Conservation (phyloP, 2,888 invertebrate genomes). For the Atethmia centrago region DNA sequence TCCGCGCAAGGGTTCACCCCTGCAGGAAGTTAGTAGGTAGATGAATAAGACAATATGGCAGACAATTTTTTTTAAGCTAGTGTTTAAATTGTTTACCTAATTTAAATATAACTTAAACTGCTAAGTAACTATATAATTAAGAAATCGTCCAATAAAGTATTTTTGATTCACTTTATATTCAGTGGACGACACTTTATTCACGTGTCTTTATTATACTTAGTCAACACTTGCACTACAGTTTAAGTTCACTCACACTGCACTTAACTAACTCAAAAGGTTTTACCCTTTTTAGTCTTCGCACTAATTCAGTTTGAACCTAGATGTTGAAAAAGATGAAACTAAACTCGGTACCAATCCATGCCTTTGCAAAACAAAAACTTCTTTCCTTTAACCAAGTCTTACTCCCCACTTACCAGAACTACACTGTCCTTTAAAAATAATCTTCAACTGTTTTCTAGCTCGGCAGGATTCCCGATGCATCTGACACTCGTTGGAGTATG, state of each 20-base stretch:
- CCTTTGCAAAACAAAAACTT: background rate
- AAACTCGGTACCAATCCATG: background rate
- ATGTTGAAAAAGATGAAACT: background rate
- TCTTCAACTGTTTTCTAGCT: slow-evolving; percentile 93
- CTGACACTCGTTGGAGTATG: slow-evolving; percentile 96
- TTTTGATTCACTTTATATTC: background rate
- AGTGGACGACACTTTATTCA: background rate
- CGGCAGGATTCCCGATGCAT: slow-evolving; percentile 95
- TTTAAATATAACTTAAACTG: background rate
- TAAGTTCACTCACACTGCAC: background rate
- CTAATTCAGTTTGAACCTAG: background rate
- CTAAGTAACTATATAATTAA: background rate
- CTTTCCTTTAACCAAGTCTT: background rate
- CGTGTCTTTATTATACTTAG: background rate
- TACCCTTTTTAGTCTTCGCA: background rate
- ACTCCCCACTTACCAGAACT: slow-evolving; percentile 91
- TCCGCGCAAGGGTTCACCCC: slow-evolving; percentile 96
- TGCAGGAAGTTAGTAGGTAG: slow-evolving; percentile 72
- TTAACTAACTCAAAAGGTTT: background rate
- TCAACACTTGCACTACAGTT: background rate
- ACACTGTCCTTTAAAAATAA: slow-evolving; percentile 96
- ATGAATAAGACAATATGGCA: background rate
- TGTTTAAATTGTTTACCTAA: too few species aligned
- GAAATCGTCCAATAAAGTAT: background rate
- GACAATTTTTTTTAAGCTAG: background rate